Conservation (phyloP, 1,140 invertebrate species). For the Theocolax elegans region DNA sequence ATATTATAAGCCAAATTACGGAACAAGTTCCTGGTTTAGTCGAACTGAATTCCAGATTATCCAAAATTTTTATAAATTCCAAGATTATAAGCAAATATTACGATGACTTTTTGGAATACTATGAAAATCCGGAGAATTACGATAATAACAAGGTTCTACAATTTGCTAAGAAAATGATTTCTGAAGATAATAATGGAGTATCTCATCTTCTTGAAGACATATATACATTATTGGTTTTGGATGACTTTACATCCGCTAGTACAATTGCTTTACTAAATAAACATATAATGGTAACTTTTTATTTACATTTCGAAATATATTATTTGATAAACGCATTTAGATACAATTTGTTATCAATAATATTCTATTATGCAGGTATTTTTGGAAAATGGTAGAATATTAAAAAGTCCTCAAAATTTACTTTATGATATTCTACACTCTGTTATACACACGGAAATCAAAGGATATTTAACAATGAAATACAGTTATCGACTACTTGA, state of each 20-base stretch:
- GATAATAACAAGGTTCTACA: not conserved
- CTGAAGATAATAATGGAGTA: not conserved
- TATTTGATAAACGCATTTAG: not conserved
- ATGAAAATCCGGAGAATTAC: not conserved
- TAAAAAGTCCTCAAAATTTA: not conserved
- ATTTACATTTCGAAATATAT: not conserved
- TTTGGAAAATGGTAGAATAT: not conserved
- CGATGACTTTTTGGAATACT: not conserved
- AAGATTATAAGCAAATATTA: not conserved
- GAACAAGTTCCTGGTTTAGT: not conserved
- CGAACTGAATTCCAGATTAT: not conserved
- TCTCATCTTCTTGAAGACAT: not conserved
- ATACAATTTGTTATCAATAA: not conserved
- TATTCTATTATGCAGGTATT: not conserved
- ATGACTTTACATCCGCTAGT: not conserved
- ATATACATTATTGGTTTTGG: not conserved
- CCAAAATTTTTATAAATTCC: not conserved
- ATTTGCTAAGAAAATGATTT: not conserved
- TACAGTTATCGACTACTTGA: not conserved
- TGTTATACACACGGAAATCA: not conserved
- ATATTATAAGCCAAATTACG: not conserved
- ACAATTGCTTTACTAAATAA: not conserved
- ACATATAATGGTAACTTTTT: not conserved
- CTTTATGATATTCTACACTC: not conserved
- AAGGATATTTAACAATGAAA: not conserved